Conservation (phyloP, 2,797 vertebrate genomes). For the Lepidocolaptes lacrymiger region DNA sequence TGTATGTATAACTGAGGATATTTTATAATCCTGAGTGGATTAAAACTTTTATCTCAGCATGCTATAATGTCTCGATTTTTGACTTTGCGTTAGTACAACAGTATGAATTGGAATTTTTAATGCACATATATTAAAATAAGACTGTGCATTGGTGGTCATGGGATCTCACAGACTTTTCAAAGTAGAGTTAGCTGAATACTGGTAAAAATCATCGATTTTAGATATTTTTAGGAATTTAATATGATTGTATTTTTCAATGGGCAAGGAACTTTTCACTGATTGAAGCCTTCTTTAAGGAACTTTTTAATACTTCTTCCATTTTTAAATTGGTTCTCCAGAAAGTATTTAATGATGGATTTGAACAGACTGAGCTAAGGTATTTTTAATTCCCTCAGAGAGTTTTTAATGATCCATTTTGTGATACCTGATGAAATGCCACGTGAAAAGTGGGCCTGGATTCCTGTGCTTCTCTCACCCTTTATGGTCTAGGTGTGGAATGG, state of each 20-base stretch:
- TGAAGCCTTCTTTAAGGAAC: neutral
- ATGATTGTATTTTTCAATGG: neutral
- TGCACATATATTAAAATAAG: neutral
- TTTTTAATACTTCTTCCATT: neutral
- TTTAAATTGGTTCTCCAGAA: neutral
- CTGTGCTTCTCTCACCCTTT: neutral
- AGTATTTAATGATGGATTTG: neutral
- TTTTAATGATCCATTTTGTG: neutral
- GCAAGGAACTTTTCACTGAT: neutral
- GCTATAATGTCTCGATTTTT: neutral
- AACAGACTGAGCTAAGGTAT: neutral
- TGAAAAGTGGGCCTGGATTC: neutral
- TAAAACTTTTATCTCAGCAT: neutral
- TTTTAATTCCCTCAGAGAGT: neutral
- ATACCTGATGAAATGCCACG: rapidly evolving
- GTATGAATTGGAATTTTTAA: neutral
- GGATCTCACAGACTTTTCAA: neutral
- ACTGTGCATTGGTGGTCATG: neutral
- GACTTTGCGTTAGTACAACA: neutral
- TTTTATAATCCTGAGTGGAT: neutral
- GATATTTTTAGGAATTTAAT: neutral
- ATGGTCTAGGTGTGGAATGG: neutral
- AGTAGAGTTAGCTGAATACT: neutral
- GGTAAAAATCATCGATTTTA: neutral
- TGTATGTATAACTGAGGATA: neutral